Evolutionary conservation across 2,888 invertebrate species (phyloP), one percentile per base, ranked within the genome.

Genomic region (Terebella lapidaria): DNA sequence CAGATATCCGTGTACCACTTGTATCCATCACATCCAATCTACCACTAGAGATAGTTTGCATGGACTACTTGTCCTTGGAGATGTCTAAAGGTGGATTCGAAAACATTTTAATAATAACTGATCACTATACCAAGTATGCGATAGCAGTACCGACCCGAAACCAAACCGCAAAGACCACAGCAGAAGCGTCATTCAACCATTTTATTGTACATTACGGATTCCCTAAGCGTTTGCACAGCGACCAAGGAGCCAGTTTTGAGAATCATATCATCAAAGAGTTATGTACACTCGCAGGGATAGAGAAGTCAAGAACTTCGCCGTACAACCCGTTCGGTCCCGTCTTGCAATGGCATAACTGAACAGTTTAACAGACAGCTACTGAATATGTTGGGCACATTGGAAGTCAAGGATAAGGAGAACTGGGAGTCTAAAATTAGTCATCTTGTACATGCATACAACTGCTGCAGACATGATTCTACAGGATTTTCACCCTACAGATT

Each of bases 161-260:
- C 22, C 49, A 49, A 49, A 49, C 49, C 5, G 49, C 49, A 20
- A 10, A 22, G 10, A 49, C 49, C 22, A 22, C 10, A 22, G 49
- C 49, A 10, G 22, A 49, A 20, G 49, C 49, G 5, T 22, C 22
- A 24, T 49, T 49, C 24, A 22, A 49, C 5, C 5, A 10, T 15
- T n/a, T 49, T 22, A 49, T 49, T n/a, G 22, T 49, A 5, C 49
- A 49, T 22, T 49, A 49, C 24, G 49, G 49, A 5, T 49, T 49
- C 22, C 24, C 49, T n/a, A 49, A 49, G 22, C 10, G 24, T 5
- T 22, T 49, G 5, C 49, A 49, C 49, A 22, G 49, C 24, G 49
- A 49, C 22, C 49, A 49, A 49, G 49, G 49, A n/a, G 18, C 18
- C 22, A n/a, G n/a, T 5, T 49, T 49, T 22, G 18, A 49, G 49